Evolutionary conservation across 2,113 vertebrate species (phyloP), one percentile per base, ranked within the genome.

Genomic region (Clarias batrachus): DNA sequence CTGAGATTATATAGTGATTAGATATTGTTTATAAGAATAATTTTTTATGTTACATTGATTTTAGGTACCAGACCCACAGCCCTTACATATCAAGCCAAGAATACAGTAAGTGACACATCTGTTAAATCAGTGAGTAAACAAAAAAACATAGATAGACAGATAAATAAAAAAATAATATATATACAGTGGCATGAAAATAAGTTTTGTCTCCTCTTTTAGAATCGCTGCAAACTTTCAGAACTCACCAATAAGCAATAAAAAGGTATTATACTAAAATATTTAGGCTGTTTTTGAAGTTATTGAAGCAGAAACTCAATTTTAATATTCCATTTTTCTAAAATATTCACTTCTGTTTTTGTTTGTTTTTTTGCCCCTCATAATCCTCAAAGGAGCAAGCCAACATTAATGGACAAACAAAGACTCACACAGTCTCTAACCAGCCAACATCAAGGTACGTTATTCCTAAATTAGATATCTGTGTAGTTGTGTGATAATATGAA

Each of bases 161-260:
- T 41, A 21, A 23, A 33, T 16, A 1, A 78, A 17, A 17, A 23
- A 19, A 30, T 37, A 76, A 23, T 85, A 87, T 63, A 6, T 80
- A 0, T 0, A 59, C 23, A 19, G 12, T 74, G 2, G 21, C 6
- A 25, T 52, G n/a, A 66, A 88, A 48, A 30, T 21, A 52, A 63
- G 3, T 33, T 54, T 30, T 33, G 0, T 54, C 65, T 66, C 52
- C 60, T 57, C n/a, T 82, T 30, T 82, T 85, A 95, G 94, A 91
- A 62, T 95, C 87, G 94, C 95, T 87, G 52, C 91, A 84, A 92
- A 85, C 56, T 95, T 95, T 70, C 33, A 1, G 9, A 88, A 89
- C 27, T 65, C 25, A 14, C 0, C 87, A 41, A 23, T 0, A 5
- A 21, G 0, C 0, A 93, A 62, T 19, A 92, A 90, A 90, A 90